Evolutionary conservation across 2,113 vertebrate genomes (phyloP).

Genomic region (Peromyscus leucopus): DNA sequence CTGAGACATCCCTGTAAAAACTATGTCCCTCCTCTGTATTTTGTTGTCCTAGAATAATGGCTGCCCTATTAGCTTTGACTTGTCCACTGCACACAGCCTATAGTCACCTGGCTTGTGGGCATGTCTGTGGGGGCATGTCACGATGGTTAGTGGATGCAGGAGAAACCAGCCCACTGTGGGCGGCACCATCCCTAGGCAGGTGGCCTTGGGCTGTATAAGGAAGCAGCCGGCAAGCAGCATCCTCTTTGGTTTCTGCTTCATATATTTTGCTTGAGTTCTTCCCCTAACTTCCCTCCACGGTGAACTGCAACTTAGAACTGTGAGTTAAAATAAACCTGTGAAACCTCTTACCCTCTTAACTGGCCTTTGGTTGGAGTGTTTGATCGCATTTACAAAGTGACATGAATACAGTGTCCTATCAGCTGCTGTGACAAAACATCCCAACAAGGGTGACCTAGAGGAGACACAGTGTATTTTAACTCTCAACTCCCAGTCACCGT

Average conservation of each 20-base stretch:
- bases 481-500: neutral
- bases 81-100: neutral
- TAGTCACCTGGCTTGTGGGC: neutral
- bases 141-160: neutral
- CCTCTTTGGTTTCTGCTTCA: neutral
- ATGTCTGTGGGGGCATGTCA: too few relatives aligned
- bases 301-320: neutral
- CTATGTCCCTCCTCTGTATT: neutral
- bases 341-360: neutral
- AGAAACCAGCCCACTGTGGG: neutral
- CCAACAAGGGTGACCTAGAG: neutral
- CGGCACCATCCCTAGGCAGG: neutral
- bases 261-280: neutral
- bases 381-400: neutral
- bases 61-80: neutral
- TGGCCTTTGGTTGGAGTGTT: neutral
- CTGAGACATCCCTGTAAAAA: neutral
- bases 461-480: neutral
- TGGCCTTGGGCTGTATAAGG: neutral
- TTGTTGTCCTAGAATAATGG: neutral
- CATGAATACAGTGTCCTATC: neutral
- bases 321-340: too few relatives aligned
- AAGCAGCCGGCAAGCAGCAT: neutral
- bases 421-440: neutral
- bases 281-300: neutral